Base-by-base conservation (phyloP, 2,113 vertebrate genomes). In the Sisor rabdophorus region DNA sequence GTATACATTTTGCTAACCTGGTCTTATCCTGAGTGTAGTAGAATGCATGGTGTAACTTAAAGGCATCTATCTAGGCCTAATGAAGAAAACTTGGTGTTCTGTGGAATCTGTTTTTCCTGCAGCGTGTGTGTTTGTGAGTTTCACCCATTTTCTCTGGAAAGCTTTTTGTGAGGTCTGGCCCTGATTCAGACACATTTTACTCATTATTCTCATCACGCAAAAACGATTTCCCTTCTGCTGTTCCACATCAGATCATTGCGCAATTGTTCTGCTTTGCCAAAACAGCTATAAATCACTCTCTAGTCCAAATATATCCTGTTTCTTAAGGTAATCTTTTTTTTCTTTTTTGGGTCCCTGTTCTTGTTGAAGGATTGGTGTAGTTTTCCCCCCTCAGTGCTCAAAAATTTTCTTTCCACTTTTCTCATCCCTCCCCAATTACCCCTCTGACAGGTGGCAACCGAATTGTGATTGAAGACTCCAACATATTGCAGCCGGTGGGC, bases 401-500 rank as follows among this genome's bases (percentile, higher is more conserved):
- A 32, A 20, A 48, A 40, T 60, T 68, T 47, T 63, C 20, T 59
- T 24, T 60, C 48, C 50, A 6, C 44, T 47, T 2, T 24, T n/a
- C 15, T 52, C 17, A 2, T 36, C 16, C 3, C 3, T 3, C 17
- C 1, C 55, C 22, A 8, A 4, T 17, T 20, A 10, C 8, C 36
- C 16, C 20, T 53, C 13, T n/a, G 30, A 52, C 82, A 98, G 97
- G 96, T 81, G 97, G 95, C 67, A 98, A 98, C 82, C 90, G 96
- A 44, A 90, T 98, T 0, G 95, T 99, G 61, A 88, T 99, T 56
- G 97, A 97, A 28, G 97, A 99, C 86, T 95, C 95, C 11, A 99
- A 98, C 81, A 98, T 99, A 81, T 89, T 99, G 84, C 97, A 98
- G 89, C 97, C 97, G 0, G 94, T 99, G 44, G 97, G 96, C 0